Evolutionary conservation across 1,140 invertebrate genomes (phyloP).

Genomic region (Megalopta genalis): DNA sequence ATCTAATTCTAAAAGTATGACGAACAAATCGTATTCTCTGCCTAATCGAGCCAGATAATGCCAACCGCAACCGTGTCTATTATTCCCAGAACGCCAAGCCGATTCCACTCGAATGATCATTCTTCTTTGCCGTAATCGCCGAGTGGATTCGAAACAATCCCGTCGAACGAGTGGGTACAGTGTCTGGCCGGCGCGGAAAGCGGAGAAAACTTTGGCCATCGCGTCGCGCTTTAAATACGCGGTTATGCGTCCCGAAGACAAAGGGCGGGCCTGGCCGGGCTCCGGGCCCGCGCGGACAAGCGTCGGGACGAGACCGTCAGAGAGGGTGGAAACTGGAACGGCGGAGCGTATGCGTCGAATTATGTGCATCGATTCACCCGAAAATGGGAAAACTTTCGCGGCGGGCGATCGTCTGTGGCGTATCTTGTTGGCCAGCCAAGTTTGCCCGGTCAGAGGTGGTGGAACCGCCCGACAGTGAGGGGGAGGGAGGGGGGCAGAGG

Average conservation of each 20-base stretch:
- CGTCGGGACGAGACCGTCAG: neutral
- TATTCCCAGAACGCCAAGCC: no score
- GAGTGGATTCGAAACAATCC: no score
- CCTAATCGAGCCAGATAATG: no score
- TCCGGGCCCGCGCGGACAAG: neutral
- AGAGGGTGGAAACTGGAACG: conserved; percentile 2
- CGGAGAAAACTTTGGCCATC: neutral
- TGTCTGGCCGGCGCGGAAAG: no score
- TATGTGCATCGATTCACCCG: conserved; percentile 76
- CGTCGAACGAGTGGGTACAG: no score
- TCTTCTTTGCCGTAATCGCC: no score
- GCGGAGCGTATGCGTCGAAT: conserved; percentile 70
- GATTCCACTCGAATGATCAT: no score
- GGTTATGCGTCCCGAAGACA: conserved; percentile 42
- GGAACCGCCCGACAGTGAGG: neutral
- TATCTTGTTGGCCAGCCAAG: conserved; percentile 58
- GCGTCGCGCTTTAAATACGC: conserved; percentile 27
- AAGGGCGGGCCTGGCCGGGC: neutral
- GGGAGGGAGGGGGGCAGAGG: no score
- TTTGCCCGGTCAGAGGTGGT: conserved; percentile 29
- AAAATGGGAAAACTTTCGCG: conserved; percentile 75
- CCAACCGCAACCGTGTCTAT: no score
- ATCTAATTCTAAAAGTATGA: no score
- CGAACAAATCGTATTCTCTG: no score
- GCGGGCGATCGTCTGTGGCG: conserved; percentile 45